Percentiles rank a stretch among this genome's conserved stretches.
phyloP scores from a whole-genome alignment of 2,797 vertebrate genomes.

The Pseudomugil tenellus region DNA sequence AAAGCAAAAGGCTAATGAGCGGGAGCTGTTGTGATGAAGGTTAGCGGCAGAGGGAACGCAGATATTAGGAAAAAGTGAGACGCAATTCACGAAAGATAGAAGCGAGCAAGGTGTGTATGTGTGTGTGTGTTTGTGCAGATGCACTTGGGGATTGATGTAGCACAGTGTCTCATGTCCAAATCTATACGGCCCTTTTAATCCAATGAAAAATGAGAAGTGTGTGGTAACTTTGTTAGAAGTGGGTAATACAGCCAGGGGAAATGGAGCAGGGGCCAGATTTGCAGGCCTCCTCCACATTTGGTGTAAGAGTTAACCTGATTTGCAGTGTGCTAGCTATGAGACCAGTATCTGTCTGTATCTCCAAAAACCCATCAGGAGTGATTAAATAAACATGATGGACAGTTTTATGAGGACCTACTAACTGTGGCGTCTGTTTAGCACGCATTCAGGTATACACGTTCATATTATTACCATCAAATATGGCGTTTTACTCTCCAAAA shows the following conservation, averaged over 20 bases:
- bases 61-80: slow-evolving; percentile 34
- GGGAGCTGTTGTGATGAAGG: slow-evolving; percentile 26
- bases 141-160: slow-evolving; percentile 63
- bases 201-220: slow-evolving; percentile 84
- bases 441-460: slow-evolving; percentile 20
- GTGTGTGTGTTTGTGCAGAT: slow-evolving; percentile 39
- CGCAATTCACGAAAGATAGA: not conserved
- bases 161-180: slow-evolving; percentile 69
- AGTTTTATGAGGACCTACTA: slow-evolving; percentile 59
- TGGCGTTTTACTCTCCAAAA: slow-evolving; percentile 5
- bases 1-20: slow-evolving; percentile 61
- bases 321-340: slow-evolving; percentile 65
- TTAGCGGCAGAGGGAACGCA: slow-evolving; percentile 24
- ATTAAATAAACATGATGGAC: slow-evolving; percentile 78
- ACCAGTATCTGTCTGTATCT: slow-evolving; percentile 72
- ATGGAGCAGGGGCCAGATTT: slow-evolving; percentile 72
- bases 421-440: slow-evolving; percentile 56
- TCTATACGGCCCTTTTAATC: slow-evolving; percentile 78
- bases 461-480: slow-evolving; percentile 27
- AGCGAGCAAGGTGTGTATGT: not conserved
- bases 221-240: slow-evolving; percentile 83
- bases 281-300: slow-evolving; percentile 71
- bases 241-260: slow-evolving; percentile 76
- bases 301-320: slow-evolving; percentile 81
- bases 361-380: slow-evolving; percentile 67